These are phyloP conservation scores for Machaerirhynchus nigripectus DNA, from an alignment of 2,113 vertebrate genomes.

Conservation along the genomic window DNA sequence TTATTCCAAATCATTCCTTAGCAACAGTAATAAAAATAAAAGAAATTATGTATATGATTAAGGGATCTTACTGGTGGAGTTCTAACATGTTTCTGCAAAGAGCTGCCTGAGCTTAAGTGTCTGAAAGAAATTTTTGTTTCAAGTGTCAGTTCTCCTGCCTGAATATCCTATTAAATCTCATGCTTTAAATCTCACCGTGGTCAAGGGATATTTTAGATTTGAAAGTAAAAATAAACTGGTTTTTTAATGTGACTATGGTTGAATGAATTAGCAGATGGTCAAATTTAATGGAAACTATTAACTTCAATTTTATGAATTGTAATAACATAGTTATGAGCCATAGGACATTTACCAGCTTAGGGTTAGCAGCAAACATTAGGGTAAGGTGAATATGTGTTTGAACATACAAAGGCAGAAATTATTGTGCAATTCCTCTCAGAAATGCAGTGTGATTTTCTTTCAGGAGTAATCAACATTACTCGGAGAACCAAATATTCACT, in stretches of 20 bases:
- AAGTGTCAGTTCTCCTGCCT: background rate
- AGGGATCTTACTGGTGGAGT: background rate
- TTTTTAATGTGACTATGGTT: background rate
- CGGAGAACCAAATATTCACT: background rate
- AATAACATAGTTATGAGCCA: background rate
- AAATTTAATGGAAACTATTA: background rate
- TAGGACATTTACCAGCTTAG: background rate
- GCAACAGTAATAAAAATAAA: background rate
- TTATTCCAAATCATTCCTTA: background rate
- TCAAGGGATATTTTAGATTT: background rate
- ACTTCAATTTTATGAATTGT: background rate
- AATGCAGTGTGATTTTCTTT: background rate
- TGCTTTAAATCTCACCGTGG: background rate
- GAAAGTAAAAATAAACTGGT: background rate
- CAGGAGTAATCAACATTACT: background rate
- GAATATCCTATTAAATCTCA: background rate
- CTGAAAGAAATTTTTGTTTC: background rate
- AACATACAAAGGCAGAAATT: background rate
- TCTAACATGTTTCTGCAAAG: background rate
- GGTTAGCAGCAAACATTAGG: background rate
- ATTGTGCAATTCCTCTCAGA: background rate
- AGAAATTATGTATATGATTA: background rate
- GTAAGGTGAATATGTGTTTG: background rate
- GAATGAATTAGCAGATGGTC: background rate
- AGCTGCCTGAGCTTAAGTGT: background rate